phyloP scores from a whole-genome alignment of 2,797 vertebrate genomes.

The Sebastes kiyomatsui region DNA sequence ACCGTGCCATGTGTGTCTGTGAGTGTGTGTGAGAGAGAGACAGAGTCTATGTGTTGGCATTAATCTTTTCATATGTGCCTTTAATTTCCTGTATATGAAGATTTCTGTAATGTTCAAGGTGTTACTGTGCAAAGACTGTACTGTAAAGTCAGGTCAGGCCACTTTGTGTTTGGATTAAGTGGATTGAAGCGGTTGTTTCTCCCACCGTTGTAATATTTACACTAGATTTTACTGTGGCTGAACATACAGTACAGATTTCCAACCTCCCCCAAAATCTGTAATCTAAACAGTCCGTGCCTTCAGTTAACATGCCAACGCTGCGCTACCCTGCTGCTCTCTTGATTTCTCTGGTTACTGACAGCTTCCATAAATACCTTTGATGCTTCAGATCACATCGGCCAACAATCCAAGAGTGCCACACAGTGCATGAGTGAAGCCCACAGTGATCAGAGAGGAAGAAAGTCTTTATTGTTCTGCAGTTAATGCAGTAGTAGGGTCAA shows the following conservation, averaged over 20 bases:
- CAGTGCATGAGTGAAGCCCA: constrained; percentile 20
- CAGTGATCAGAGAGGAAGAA: constrained; percentile 25
- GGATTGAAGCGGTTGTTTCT: constrained; percentile 44
- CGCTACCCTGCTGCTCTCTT: constrained; percentile 46
- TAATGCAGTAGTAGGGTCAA: constrained; percentile 2
- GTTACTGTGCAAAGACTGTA: constrained; percentile 4
- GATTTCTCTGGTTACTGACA: constrained; percentile 55
- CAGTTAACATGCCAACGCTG: constrained; percentile 41
- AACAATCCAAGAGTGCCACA: constrained; percentile 25
- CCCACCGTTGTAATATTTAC: constrained; percentile 39
- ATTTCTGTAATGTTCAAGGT: constrained; percentile 3
- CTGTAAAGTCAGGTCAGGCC: constrained; percentile 35
- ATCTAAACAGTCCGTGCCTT: constrained; percentile 59
- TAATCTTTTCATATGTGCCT: constrained; percentile 50
- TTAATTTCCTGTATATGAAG: constrained; percentile 37
- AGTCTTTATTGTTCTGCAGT: constrained; percentile 2
- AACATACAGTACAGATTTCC: constrained; percentile 35
- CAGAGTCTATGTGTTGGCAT: constrained; percentile 35
- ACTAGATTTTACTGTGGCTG: constrained; percentile 35
- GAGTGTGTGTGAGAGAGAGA: constrained; percentile 6
- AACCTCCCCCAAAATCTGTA: constrained; percentile 36
- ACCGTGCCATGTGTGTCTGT: constrained; percentile 69
- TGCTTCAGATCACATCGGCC: constrained; percentile 51
- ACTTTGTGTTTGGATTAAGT: constrained; percentile 48
- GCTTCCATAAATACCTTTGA: constrained; percentile 59